Evolutionary conservation across 2,888 invertebrate species (phyloP), one percentile per base, ranked within the genome.

Genomic region (Pristionchus fissidentatus): DNA sequence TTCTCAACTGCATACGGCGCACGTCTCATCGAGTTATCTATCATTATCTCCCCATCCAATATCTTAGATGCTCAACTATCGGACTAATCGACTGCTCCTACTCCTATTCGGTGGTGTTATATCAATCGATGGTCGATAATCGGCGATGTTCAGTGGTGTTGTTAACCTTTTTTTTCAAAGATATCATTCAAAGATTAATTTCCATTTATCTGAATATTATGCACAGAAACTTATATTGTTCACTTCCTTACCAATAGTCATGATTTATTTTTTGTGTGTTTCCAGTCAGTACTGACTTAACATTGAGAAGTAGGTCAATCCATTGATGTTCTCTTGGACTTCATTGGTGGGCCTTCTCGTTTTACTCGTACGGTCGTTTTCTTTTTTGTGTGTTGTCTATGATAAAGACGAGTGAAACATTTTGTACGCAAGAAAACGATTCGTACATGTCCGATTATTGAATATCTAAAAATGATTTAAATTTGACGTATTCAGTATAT

Each of bases 101-200:
- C 62, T 62, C 62, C 3, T 62, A 35, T 35, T 35, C 10, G 5
- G 19, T 35, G 62, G n/a, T n/a, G n/a, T n/a, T n/a, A n/a, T n/a
- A n/a, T n/a, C n/a, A n/a, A n/a, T n/a, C n/a, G n/a, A n/a, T n/a
- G n/a, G n/a, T n/a, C n/a, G n/a, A n/a, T n/a, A n/a, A n/a, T n/a
- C n/a, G n/a, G n/a, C n/a, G n/a, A 26, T 73, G 43, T 73, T 43
- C 43, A 35, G 62, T 62, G 62, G 19, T 62, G 62, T 62, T 35
- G 62, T 62, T 62, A 32, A 35, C 62, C 57, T 62, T 26, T 19
- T 13, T 35, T 35, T 62, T 62, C 35, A 62, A 35, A 62, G 62
- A 62, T 62, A 62, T 57, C 57, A 62, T 19, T 62, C 62, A 62
- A 62, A 62, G 62, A 62, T 32, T 62, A 62, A 62, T 62, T 13